Evolutionary conservation across 2,888 invertebrate species (phyloP), one percentile per base, ranked within the genome.

Genomic region (Hartigia nigra): DNA sequence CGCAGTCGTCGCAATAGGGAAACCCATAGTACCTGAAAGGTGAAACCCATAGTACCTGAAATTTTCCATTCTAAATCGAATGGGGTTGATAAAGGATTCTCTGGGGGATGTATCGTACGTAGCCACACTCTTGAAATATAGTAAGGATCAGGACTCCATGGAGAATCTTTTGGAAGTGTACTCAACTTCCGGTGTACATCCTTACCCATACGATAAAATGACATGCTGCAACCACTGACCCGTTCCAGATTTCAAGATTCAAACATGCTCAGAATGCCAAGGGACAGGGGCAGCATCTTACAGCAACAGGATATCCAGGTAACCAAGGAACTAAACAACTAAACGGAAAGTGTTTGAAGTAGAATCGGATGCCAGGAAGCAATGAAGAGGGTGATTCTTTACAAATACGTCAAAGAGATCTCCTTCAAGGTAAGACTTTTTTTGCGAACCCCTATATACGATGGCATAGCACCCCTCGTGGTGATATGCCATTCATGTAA

Each of bases 61-160:
- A n/a, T 80, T 78, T 78, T 80, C 37, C 76, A 55, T 35, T 69
- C 76, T 32, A 76, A 72, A 79, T 79, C 75, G 78, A 70, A 76
- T 69, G 74, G 35, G 36, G 74, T 11, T 74, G 74, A 78, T 70
- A 76, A 76, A 69, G 74, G 70, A 78, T 78, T 76, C 78, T 74
- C 74, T 36, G 78, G 78, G 76, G 76, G n/a, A n/a, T n/a, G n/a
- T 55, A 76, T 78, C 69, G 31, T 4, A 72, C 72, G 76, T 72
- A 76, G 69, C 75, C 76, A 79, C 76, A 74, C 14, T 74, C 31
- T 12, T 69, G 76, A 76, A 76, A 79, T 79, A 76, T 76, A 76
- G 37, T 79, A 76, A 76, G 36, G 74, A 74, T 35, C 12, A 72
- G 31, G 72, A 2, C 31, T 31, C 34, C 11, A 14, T 32, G 12